These are phyloP conservation scores for Galaxias olidus DNA, from an alignment of 2,797 vertebrate species.

Conservation along the genomic window DNA sequence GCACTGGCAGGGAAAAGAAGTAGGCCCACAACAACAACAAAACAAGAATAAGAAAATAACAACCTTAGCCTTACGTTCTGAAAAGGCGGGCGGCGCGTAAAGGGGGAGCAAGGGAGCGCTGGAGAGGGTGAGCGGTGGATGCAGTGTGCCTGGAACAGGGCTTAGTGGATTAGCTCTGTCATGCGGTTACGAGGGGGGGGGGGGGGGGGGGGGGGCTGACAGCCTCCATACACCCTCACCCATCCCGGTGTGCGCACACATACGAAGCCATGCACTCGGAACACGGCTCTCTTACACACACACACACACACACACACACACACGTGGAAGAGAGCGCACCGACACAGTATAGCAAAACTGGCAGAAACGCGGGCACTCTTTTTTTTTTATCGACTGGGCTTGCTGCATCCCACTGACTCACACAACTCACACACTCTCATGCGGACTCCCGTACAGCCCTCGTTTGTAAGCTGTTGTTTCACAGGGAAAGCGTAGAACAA, in stretches of 20 bases:
- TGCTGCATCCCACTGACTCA: no score
- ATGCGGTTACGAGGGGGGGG: conserved; percentile 49
- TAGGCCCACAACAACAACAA: not conserved
- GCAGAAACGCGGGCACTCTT: not conserved
- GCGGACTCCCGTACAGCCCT: no score
- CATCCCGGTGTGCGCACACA: not conserved
- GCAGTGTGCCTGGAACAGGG: conserved; percentile 54
- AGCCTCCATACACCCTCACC: conserved; percentile 23
- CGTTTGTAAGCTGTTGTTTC: no score
- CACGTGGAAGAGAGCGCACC: not conserved
- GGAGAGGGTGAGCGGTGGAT: conserved; percentile 37
- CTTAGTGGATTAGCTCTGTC: conserved; percentile 63
- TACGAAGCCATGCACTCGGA: not conserved
- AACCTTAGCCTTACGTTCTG: no score
- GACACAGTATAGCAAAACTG: not conserved
- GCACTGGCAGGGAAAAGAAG: not conserved
- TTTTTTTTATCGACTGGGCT: no score
- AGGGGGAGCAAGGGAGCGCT: conserved; percentile 7
- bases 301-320: conserved; percentile 18
- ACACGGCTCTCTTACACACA: conserved; percentile 8
- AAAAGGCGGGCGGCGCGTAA: not conserved
- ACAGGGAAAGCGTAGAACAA: no score
- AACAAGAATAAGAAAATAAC: not conserved
- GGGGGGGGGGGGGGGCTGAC: conserved; percentile 51
- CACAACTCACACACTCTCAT: no score